Conservation (phyloP, 2,797 vertebrate genomes). For the Anolis apletophallus region DNA sequence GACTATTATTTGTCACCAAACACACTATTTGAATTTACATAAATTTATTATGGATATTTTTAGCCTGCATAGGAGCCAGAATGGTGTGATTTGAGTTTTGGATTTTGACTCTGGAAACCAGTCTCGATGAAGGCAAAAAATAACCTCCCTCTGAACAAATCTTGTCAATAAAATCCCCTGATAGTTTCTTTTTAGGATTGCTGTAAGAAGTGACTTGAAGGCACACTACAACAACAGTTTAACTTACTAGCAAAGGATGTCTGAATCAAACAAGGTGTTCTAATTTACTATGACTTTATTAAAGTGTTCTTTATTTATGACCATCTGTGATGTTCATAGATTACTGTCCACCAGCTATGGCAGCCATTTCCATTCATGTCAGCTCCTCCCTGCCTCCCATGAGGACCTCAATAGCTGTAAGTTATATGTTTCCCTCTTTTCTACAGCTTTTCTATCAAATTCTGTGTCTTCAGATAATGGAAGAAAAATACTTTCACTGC, state of each 20-base stretch:
- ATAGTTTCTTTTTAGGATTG: too few species aligned
- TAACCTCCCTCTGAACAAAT: too few species aligned
- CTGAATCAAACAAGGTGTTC: accelerated
- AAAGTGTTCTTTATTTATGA: not conserved
- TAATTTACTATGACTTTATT: not conserved
- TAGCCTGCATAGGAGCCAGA: too few species aligned
- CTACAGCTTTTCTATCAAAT: too few species aligned
- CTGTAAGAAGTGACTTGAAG: too few species aligned
- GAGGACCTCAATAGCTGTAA: constrained; percentile 2
- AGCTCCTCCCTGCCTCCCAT: not conserved
- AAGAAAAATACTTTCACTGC: constrained; percentile 14
- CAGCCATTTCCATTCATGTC: not conserved
- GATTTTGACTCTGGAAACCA: too few species aligned
- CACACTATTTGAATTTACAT: not conserved
- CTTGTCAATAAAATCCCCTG: too few species aligned
- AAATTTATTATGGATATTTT: not conserved
- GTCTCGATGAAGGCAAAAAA: too few species aligned
- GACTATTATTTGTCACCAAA: not conserved
- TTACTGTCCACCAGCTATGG: not conserved
- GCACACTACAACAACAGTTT: not conserved
- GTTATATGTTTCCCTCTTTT: constrained; percentile 1
- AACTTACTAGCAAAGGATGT: not conserved
- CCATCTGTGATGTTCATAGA: not conserved
- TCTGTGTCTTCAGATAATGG: constrained; percentile 1
- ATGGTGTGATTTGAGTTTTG: too few species aligned